Evolutionary conservation across 2,888 invertebrate species (phyloP).

Genomic region (Ctenicera cuprea): DNA sequence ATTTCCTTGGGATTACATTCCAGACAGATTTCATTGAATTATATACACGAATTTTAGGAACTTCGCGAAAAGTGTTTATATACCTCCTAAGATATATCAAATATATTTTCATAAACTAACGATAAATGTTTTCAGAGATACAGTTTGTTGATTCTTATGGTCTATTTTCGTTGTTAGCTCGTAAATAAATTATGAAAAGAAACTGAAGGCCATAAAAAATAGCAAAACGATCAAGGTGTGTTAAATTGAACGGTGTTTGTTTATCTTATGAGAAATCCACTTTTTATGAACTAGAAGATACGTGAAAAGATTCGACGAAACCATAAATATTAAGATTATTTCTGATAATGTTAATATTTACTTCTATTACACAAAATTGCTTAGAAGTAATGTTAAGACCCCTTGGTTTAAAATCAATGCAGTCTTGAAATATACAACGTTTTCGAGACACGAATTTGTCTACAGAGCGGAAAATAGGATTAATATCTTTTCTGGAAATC

Average conservation of each 20-base stretch:
- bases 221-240: constrained; percentile 7
- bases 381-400: neutral
- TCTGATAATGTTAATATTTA: neutral
- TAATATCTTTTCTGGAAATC: neutral
- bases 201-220: constrained; percentile 7
- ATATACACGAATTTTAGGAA: neutral
- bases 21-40: too few relatives aligned
- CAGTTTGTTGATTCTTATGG: constrained; percentile 3
- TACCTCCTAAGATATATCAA: neutral
- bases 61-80: neutral
- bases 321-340: neutral
- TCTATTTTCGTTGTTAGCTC: constrained; percentile 2
- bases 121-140: neutral
- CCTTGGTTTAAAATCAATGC: neutral
- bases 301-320: neutral
- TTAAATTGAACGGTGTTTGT: constrained; percentile 1
- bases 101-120: neutral
- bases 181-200: constrained; percentile 11
- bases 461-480: neutral
- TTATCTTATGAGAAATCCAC: neutral
- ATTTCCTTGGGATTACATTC: too few relatives aligned
- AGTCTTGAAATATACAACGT: neutral
- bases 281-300: constrained; percentile 1
- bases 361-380: neutral
- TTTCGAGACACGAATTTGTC: neutral